Evolutionary conservation across 1,140 invertebrate species (phyloP), one percentile per base, ranked within the genome.

Genomic region (Drosophila trapezifrons): DNA sequence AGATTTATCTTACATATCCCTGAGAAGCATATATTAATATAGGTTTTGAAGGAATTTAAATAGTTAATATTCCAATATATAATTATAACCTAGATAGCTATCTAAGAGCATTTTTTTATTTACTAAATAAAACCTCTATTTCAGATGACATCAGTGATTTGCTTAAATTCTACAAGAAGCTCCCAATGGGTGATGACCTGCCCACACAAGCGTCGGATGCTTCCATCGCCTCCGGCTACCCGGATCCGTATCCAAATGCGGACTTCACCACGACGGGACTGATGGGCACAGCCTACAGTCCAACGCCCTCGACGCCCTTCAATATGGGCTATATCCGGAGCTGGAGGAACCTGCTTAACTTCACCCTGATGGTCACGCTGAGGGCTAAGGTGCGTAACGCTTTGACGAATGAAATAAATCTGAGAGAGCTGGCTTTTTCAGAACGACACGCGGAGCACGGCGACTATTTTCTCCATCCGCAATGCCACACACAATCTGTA

Each of bases 401-500:
- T 7, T 8, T 15, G 0, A 32, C 0, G 22, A 27, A 60, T 29
- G 22, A 9, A 32, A 32, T 4, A 25, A 51, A 43, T 17, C 20
- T 18, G 20, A 32, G 17, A 10, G 7, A 35, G 32, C 12, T 52
- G 17, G 8, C 8, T 13, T 35, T 63, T 74, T 12, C 73, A 91
- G 90, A 91, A 91, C 46, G 90, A 91, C 60, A 91, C 80, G 12
- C 81, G 78, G 55, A 78, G 73, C 40, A 78, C 87, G 47, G 80
- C 90, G 15, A 91, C 81, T 49, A 90, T 92, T 40, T 92, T 92
- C 55, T 92, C 91, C 43, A 89, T 92, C 64, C 80, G 91, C 42
- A 92, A 92, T 27, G 56, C 62, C 38, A 92, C 90, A 54, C 91
- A 92, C 74, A 92, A 92, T 79, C 58, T 92, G 43, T 92, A 92